Conservation (phyloP, 2,888 invertebrate species). For the Cactoblastis cactorum region DNA sequence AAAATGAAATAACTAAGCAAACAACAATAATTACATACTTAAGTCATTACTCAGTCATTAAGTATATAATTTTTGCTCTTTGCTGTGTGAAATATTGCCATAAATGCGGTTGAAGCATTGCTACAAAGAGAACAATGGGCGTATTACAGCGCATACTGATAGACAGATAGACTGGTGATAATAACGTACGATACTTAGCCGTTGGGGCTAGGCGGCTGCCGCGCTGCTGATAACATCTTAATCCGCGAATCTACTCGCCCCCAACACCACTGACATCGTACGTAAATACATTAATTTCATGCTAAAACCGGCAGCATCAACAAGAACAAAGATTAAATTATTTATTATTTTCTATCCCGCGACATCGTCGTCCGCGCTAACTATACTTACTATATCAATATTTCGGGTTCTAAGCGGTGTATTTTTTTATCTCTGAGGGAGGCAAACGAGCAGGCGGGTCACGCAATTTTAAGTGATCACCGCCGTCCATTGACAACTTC, state of each 20-base stretch:
- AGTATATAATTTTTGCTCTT: conserved; percentile 5
- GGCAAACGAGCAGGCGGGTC: too few species aligned
- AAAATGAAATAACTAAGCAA: neutral
- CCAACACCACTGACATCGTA: conserved; percentile 24
- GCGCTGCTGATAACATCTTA: conserved; percentile 62
- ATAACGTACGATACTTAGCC: conserved; percentile 4
- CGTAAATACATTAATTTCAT: conserved; percentile 29
- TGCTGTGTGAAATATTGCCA: conserved; percentile 6
- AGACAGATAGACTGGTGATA: conserved; percentile 31
- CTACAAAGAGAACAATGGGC: conserved; percentile 44
- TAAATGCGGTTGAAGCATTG: conserved; percentile 13
- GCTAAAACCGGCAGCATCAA: conserved; percentile 9
- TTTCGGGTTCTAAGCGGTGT: too few species aligned
- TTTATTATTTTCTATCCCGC: neutral
- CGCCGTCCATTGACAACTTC: too few species aligned
- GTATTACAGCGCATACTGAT: conserved; percentile 61
- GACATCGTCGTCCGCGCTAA: too few species aligned
- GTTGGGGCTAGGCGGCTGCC: conserved; percentile 1
- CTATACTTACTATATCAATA: too few species aligned
- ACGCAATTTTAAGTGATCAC: too few species aligned
- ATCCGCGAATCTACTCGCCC: conserved; percentile 50
- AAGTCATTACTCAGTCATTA: conserved; percentile 7
- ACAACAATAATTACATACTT: conserved; percentile 4
- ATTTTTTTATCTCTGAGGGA: too few species aligned
- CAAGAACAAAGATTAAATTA: too few species aligned